Conservation (phyloP, 2,888 invertebrate genomes). For the Lithophane socia region DNA sequence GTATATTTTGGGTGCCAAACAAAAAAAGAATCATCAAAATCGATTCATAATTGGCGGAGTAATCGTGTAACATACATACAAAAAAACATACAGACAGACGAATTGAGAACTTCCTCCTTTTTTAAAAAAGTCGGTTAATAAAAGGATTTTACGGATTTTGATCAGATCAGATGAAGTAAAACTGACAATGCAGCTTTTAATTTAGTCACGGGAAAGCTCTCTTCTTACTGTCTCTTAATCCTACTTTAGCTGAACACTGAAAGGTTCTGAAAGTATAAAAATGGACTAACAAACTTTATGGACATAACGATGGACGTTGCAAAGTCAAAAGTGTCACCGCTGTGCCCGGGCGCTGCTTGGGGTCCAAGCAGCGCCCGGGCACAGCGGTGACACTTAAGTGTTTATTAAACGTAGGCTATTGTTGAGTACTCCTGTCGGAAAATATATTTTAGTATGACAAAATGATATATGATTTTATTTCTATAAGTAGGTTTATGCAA, state of each 20-base stretch:
- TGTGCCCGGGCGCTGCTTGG: background rate
- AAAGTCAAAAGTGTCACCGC: slow-evolving; percentile 21
- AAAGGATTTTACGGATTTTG: background rate
- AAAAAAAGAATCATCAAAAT: too few relatives aligned
- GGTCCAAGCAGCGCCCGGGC: too few relatives aligned
- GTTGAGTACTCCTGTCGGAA: background rate
- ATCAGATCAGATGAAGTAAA: background rate
- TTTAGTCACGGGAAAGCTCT: background rate
- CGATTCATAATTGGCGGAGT: too few relatives aligned
- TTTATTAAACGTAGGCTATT: slow-evolving; percentile 1
- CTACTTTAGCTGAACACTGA: background rate
- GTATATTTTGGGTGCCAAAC: too few relatives aligned
- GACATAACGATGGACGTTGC: background rate
- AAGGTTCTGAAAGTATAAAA: background rate
- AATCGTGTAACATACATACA: too few relatives aligned
- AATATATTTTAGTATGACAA: background rate
- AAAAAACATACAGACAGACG: too few relatives aligned
- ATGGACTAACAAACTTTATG: background rate
- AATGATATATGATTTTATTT: too few relatives aligned
- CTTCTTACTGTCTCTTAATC: background rate
- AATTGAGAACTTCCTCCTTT: too few relatives aligned
- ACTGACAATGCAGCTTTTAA: background rate
- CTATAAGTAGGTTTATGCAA: too few relatives aligned
- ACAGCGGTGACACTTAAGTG: too few relatives aligned
- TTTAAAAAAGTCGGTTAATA: too few relatives aligned